Conservation (phyloP, 1,140 invertebrate genomes). For the Ylistrum balloti region DNA sequence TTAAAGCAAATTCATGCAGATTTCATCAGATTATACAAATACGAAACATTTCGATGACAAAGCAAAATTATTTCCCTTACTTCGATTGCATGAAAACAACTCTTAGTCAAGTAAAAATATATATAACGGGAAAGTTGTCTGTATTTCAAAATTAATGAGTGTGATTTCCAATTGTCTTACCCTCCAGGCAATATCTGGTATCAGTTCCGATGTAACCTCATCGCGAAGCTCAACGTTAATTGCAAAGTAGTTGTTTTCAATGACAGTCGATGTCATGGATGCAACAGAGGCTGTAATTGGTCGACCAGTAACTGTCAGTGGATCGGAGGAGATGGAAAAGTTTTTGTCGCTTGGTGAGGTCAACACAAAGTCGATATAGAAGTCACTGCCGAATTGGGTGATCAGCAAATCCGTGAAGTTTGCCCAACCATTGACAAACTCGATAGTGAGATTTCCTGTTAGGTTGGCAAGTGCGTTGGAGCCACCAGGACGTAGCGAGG, state of each 20-base stretch:
- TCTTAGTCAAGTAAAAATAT: too few species aligned
- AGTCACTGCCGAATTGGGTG: conserved; percentile 62
- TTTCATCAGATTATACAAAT: too few species aligned
- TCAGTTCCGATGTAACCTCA: conserved; percentile 45
- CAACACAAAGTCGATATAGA: conserved; percentile 68
- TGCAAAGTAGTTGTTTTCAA: conserved; percentile 43
- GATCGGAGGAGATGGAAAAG: conserved; percentile 51
- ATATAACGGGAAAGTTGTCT: too few species aligned
- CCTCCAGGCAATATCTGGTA: conserved; percentile 67
- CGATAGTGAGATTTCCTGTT: conserved; percentile 58
- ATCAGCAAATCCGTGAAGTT: conserved; percentile 69
- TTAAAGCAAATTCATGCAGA: too few species aligned
- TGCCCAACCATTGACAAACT: conserved; percentile 67
- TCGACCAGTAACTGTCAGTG: conserved; percentile 51
- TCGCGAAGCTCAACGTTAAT: conserved; percentile 62
- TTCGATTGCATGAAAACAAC: too few species aligned
- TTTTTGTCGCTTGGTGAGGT: conserved; percentile 59
- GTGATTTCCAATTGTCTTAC: too few species aligned
- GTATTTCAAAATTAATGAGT: too few species aligned
- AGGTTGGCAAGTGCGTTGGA: conserved; percentile 57
- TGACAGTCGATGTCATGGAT: conserved; percentile 35
- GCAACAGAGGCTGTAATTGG: conserved; percentile 51
- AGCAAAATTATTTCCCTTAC: too few species aligned
- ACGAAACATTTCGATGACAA: too few species aligned
- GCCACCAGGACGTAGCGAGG: conserved; percentile 47